Conservation (phyloP, 2,113 vertebrate genomes). For the Salvator merianae region DNA sequence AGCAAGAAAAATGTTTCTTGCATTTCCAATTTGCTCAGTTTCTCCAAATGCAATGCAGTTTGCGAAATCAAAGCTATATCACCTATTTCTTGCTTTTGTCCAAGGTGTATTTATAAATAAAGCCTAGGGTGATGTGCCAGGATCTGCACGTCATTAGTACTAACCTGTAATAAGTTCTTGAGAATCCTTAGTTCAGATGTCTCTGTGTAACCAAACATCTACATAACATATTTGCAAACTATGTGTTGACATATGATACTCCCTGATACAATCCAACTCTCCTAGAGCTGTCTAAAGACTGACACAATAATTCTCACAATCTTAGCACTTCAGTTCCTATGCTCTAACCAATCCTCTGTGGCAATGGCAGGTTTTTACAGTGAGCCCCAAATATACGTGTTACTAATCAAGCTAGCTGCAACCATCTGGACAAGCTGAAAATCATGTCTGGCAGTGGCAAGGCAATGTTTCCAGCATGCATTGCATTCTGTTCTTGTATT, state of each 20-base stretch:
- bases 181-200: conserved; percentile 7
- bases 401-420: conserved; percentile 53
- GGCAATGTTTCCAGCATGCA: conserved; percentile 45
- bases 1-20: neutral
- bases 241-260: accelerated
- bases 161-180: neutral
- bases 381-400: conserved; percentile 28
- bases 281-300: conserved; percentile 5
- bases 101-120: neutral
- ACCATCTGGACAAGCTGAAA: conserved; percentile 63
- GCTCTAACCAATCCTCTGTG: conserved; percentile 22
- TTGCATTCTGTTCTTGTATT: conserved; percentile 38
- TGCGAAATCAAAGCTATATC: conserved; percentile 3
- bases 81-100: accelerated
- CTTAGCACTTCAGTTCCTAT: conserved; percentile 5
- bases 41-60: accelerated
- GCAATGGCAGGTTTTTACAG: conserved; percentile 35
- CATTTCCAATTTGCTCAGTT: accelerated
- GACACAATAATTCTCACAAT: conserved; percentile 1
- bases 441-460: conserved; percentile 52
- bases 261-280: conserved; percentile 12
- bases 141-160: neutral
- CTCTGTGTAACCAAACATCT: neutral
- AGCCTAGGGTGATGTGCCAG: neutral
- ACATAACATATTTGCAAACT: neutral